These are phyloP conservation scores for Nesospiza acunhae DNA, from an alignment of 2,113 vertebrate genomes.

Conservation along the genomic window DNA sequence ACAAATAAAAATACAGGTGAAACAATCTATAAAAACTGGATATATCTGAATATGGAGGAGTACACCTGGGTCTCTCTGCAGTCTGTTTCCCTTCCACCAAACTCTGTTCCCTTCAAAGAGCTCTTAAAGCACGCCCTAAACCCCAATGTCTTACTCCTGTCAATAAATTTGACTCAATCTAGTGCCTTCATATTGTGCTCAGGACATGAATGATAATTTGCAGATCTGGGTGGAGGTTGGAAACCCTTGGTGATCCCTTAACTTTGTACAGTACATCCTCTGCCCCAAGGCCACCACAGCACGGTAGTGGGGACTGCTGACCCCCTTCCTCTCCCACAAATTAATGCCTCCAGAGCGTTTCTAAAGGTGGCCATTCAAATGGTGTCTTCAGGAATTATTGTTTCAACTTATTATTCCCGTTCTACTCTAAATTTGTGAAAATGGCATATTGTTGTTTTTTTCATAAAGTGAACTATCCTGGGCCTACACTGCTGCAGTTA, in stretches of 20 bases:
- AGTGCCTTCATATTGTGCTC: not conserved
- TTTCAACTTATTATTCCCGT: not conserved
- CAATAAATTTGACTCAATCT: not conserved
- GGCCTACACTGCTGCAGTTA: not conserved
- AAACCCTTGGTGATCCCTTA: not conserved
- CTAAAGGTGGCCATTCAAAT: not conserved
- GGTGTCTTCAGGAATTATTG: not conserved
- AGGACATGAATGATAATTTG: not conserved
- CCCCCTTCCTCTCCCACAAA: not conserved
- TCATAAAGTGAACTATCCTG: not conserved
- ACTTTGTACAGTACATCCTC: accelerated
- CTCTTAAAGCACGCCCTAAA: not conserved
- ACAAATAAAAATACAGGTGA: not conserved
- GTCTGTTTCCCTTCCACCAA: not conserved
- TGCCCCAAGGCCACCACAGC: not conserved
- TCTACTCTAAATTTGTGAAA: not conserved
- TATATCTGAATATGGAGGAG: not conserved
- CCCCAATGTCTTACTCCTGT: not conserved
- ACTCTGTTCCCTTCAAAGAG: not conserved
- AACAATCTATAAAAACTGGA: not conserved
- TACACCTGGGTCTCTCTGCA: not conserved
- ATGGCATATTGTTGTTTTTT: not conserved
- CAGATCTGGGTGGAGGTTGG: not conserved
- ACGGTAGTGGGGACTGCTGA: accelerated
- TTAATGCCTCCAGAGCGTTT: not conserved